These are phyloP conservation scores for Glyphotaelius pellucidus DNA, from an alignment of 2,888 invertebrate genomes.

Conservation along the genomic window DNA sequence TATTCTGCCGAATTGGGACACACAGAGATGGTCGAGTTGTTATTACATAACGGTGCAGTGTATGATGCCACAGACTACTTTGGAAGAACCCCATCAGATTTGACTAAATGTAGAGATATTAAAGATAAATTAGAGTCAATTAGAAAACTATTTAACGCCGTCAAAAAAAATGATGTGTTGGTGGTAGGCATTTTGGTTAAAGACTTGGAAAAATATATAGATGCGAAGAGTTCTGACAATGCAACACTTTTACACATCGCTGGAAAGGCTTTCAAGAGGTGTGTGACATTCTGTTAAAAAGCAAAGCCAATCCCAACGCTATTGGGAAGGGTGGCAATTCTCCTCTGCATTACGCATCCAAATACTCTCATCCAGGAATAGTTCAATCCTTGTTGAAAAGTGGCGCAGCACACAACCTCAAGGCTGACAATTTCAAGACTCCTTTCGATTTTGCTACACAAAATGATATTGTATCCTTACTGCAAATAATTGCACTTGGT, in stretches of 20 bases:
- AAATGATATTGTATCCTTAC: too few relatives aligned
- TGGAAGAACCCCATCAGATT: too few relatives aligned
- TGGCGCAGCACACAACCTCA: slow-evolving; percentile 2
- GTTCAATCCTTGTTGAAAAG: background rate
- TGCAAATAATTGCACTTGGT: too few relatives aligned
- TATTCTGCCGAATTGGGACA: too few relatives aligned
- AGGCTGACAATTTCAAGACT: background rate
- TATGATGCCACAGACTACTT: too few relatives aligned
- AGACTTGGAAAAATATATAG: background rate
- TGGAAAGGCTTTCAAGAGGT: background rate
- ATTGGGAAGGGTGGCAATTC: too few relatives aligned
- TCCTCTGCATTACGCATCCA: slow-evolving; percentile 20
- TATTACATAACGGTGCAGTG: too few relatives aligned
- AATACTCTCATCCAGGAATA: background rate
- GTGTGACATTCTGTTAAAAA: background rate
- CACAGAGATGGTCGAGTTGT: too few relatives aligned
- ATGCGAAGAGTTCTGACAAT: too few relatives aligned
- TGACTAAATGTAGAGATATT: too few relatives aligned
- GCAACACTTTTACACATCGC: background rate
- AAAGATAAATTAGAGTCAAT: too few relatives aligned
- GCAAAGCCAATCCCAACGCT: too few relatives aligned
- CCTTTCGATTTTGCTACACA: background rate
- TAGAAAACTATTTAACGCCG: background rate
- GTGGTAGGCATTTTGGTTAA: background rate
- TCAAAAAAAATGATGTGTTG: slow-evolving; percentile 6